These are phyloP conservation scores for Saccostrea cuccullata DNA, from an alignment of 1,140 invertebrate genomes.

Conservation along the genomic window DNA sequence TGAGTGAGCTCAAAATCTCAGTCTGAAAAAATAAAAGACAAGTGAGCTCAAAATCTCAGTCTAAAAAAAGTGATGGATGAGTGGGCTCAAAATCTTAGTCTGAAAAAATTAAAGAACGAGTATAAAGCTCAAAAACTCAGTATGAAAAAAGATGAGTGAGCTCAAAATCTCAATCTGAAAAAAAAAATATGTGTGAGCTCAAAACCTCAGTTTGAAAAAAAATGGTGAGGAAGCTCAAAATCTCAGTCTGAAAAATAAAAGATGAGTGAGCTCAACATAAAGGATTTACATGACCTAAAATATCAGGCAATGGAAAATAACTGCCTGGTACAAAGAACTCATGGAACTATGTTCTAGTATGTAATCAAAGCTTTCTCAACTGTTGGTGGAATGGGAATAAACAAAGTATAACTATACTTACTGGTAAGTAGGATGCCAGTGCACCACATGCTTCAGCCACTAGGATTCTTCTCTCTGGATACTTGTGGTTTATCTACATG, in stretches of 20 bases:
- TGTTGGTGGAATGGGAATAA: not conserved
- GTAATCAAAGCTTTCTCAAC: not conserved
- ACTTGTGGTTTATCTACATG: conserved; percentile 83
- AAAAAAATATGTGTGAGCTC: too few relatives aligned
- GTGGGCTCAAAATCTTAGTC: not conserved
- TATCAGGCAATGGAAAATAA: too few relatives aligned
- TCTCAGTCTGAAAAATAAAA: not conserved
- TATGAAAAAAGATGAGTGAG: too few relatives aligned
- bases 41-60: not conserved
- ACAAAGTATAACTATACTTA: conserved; percentile 72
- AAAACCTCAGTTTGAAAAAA: not conserved
- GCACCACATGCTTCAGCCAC: conserved; percentile 87
- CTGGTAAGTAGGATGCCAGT: conserved; percentile 86
- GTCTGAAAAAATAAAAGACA: not conserved
- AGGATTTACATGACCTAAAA: not conserved
- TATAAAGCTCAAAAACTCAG: not conserved
- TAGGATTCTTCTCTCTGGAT: conserved; percentile 85
- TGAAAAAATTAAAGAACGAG: not conserved
- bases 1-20: conserved; percentile 79
- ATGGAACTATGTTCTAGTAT: too few relatives aligned
- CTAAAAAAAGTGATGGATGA: too few relatives aligned
- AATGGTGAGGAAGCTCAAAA: not conserved
- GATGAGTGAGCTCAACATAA: not conserved
- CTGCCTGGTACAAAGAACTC: too few relatives aligned
- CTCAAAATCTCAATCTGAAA: not conserved